Conservation (phyloP, 2,888 invertebrate species). For the Abrostola triplasia region DNA sequence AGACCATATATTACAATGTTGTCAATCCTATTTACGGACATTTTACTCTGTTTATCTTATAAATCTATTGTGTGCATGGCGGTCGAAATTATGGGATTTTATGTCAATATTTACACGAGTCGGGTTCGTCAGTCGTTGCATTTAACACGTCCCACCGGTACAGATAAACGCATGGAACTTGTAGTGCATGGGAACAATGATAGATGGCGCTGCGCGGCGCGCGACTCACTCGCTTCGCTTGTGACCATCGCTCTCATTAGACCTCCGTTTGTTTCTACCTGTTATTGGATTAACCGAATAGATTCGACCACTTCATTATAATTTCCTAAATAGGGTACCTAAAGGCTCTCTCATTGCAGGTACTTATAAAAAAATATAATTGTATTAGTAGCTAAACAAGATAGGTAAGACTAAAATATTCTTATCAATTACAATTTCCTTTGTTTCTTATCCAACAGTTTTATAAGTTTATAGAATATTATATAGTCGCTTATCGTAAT, state of each 20-base stretch:
- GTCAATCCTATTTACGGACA: conserved; percentile 88
- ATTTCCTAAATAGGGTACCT: not conserved
- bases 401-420: no score
- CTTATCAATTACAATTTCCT: no score
- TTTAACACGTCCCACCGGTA: conserved; percentile 85
- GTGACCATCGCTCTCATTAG: conserved; percentile 17
- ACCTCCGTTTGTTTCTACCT: not conserved
- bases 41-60: conserved; percentile 88
- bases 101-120: conserved; percentile 84
- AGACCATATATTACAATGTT: conserved; percentile 88
- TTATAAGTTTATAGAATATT: no score
- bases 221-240: not conserved
- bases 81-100: conserved; percentile 87
- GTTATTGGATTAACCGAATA: not conserved
- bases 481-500: no score
- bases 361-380: no score
- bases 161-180: conserved; percentile 59
- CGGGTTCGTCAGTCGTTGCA: conserved; percentile 83
- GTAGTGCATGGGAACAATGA: conserved; percentile 45
- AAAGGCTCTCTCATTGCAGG: no score
- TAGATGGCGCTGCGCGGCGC: conserved; percentile 75
- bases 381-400: no score
- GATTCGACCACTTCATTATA: not conserved
- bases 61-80: conserved; percentile 87
- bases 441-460: no score